A percentile compares a stretch with the other conserved stretches of the same genome.
Evolutionary conservation across 2,888 invertebrate genomes (phyloP).

Genomic region (Nemoura dubitans): DNA sequence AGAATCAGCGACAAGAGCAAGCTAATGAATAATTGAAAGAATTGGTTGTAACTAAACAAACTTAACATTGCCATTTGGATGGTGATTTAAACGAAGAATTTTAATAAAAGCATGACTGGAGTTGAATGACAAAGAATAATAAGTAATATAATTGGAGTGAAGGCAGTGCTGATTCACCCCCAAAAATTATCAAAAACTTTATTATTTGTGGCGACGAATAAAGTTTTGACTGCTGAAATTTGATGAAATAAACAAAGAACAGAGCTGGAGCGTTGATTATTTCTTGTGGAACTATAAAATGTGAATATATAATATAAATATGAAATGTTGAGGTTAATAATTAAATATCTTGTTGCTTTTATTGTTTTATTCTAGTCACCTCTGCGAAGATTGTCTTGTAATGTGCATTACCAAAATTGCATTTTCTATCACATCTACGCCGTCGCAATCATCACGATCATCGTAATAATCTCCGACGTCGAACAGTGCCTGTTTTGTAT

Average conservation of each 20-base stretch:
- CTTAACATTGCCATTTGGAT: constrained; percentile 12
- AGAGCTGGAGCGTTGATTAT: not conserved
- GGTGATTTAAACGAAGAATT: constrained; percentile 5
- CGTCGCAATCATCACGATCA: no score
- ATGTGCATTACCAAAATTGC: no score
- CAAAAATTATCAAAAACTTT: not conserved
- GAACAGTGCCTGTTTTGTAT: no score
- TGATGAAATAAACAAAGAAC: not conserved
- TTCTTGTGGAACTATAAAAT: not conserved
- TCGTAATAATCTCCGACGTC: no score
- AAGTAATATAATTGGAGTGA: not conserved
- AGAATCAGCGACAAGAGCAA: constrained; percentile 7
- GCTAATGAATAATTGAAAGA: constrained; percentile 12
- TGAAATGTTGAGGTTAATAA: no score
- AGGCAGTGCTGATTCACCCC: not conserved
- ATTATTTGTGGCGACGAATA: not conserved
- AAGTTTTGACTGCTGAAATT: not conserved
- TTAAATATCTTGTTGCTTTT: no score
- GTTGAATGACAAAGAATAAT: not conserved
- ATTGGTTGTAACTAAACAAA: constrained; percentile 12
- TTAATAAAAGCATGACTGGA: constrained; percentile 1
- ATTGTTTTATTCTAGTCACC: no score
- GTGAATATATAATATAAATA: no score
- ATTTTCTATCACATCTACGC: no score
- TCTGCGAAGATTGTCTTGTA: no score